Evolutionary conservation across 1,140 invertebrate species (phyloP), one percentile per base, ranked within the genome.

Genomic region (Drosophila tristis): DNA sequence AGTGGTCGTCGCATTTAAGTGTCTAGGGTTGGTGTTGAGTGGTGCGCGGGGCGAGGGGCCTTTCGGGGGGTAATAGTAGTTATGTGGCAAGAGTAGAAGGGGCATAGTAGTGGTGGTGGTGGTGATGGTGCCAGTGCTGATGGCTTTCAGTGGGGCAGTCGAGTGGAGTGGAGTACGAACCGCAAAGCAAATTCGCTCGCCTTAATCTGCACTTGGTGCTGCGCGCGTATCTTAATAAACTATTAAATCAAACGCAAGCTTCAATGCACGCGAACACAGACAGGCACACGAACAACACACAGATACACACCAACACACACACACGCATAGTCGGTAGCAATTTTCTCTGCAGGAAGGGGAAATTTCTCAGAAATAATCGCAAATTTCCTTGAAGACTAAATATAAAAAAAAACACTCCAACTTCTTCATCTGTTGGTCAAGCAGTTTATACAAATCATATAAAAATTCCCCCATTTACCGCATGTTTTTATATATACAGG

Each of bases 221-320:
- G 71, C 11, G 31, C 84, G 84, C 82, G 82, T 86, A 86, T 87
- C 84, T 87, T 87, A 87, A 87, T 87, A 87, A 87, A 87, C 82
- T 87, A 87, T 87, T 86, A 86, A 86, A 86, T 86, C 81, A 86
- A 86, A 86, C 81, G 75, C 81, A 89, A 87, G 82, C 81, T 80
- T 71, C 78, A 81, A 76, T 86, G 78, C 82, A 86, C 78, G 82
- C 80, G 59, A 85, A 48, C 80, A 61, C 51, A 54, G 50, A 54
- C 43, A 50, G 54, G 66, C 47, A 61, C 25, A 23, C 45, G 23
- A 25, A 25, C 80, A 62, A 85, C 20, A 48, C 80, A 61, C 51
- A 54, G 50, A 54, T 29, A 50, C 47, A 61, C 25, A 16, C 2
- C 23, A 3, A 54, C 26, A 49, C 39, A 49, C 35, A 44, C 60